Conservation (phyloP, 2,888 invertebrate genomes). For the Chamaedrilus cognettii region DNA sequence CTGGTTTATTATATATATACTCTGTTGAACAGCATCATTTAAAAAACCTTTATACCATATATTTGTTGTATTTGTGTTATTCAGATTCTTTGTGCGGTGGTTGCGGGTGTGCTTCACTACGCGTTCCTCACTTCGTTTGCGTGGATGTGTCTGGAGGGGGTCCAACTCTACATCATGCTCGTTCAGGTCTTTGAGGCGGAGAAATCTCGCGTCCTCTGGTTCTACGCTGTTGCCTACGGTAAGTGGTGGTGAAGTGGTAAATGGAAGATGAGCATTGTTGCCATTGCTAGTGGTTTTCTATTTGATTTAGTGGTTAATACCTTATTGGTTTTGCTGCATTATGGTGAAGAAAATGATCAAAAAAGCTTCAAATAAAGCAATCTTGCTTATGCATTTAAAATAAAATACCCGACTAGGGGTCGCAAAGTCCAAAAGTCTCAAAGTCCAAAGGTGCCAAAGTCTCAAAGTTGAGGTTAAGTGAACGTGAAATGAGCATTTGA, state of each 20-base stretch:
- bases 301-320: slow-evolving; percentile 59
- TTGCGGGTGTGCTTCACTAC: slow-evolving; percentile 77
- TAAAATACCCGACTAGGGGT: too few relatives aligned
- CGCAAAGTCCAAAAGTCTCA: too few relatives aligned
- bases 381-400: too few relatives aligned
- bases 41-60: neutral
- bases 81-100: slow-evolving; percentile 73
- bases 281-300: slow-evolving; percentile 88
- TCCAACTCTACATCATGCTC: slow-evolving; percentile 92
- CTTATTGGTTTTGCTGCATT: too few relatives aligned
- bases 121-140: slow-evolving; percentile 90
- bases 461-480: too few relatives aligned
- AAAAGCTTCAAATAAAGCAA: too few relatives aligned
- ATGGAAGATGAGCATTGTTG: slow-evolving; percentile 69
- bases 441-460: too few relatives aligned
- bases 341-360: too few relatives aligned
- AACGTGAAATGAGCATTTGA: too few relatives aligned
- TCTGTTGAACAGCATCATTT: too few relatives aligned
- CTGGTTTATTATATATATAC: too few relatives aligned
- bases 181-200: slow-evolving; percentile 93
- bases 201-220: slow-evolving; percentile 85
- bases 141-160: slow-evolving; percentile 97
- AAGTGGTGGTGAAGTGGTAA: slow-evolving; percentile 68
- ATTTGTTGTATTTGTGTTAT: neutral
- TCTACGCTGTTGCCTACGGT: slow-evolving; percentile 86